Evolutionary conservation across 2,888 invertebrate genomes (phyloP).

Genomic region (Pristionchus maxplancki): DNA sequence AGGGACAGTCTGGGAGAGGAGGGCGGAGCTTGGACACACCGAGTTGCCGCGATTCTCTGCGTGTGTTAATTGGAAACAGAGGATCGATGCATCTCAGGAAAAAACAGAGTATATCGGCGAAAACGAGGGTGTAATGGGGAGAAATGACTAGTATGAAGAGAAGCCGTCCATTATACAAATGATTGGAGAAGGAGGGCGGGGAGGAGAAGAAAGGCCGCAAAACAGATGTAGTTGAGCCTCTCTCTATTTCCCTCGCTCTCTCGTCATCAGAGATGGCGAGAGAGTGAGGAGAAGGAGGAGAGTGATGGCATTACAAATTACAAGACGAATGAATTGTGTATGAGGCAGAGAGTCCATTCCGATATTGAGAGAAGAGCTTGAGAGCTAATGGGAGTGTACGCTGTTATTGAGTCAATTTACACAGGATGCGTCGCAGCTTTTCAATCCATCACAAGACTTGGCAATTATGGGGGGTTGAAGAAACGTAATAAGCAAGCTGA

Average conservation of each 20-base stretch:
- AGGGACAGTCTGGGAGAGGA: not conserved
- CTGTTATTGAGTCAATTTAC: not conserved
- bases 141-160: not conserved
- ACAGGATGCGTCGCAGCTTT: not conserved
- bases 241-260: not conserved
- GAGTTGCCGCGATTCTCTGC: not conserved
- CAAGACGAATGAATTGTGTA: conserved; percentile 39
- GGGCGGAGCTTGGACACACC: not conserved
- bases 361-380: conserved; percentile 42
- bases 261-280: not conserved
- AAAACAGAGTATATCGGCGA: not conserved
- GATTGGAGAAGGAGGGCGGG: not conserved
- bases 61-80: not conserved
- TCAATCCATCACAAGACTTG: no score
- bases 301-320: conserved; percentile 43
- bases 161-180: conserved; percentile 27
- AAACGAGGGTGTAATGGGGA: not conserved
- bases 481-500: not conserved
- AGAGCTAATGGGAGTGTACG: not conserved
- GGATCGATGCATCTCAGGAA: not conserved
- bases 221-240: conserved; percentile 26
- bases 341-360: conserved; percentile 18
- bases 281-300: not conserved
- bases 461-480: no score
- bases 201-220: conserved; percentile 28